These are phyloP conservation scores for Plusia festucae DNA, from an alignment of 2,888 invertebrate genomes.

Conservation along the genomic window DNA sequence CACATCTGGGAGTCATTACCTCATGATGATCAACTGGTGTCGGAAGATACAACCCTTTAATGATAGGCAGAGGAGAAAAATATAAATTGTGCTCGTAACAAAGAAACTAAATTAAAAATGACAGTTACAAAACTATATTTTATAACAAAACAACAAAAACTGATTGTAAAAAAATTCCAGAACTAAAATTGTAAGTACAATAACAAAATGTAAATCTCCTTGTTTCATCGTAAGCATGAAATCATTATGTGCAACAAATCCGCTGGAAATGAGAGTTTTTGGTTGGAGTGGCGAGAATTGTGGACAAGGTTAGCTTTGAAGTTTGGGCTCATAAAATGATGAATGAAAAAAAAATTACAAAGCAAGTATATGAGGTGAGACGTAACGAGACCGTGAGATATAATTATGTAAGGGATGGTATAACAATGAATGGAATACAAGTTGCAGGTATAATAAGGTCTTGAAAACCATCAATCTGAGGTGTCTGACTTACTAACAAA, in stretches of 20 bases:
- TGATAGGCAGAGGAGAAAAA: too few species aligned
- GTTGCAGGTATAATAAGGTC: background rate
- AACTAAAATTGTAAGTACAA: too few species aligned
- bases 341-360: background rate
- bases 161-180: too few species aligned
- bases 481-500: background rate
- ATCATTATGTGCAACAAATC: conserved; percentile 2
- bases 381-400: background rate
- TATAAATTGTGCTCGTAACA: too few species aligned
- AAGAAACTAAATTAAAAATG: too few species aligned
- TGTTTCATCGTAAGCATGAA: background rate
- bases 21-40: too few species aligned
- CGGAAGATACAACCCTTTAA: too few species aligned
- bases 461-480: background rate
- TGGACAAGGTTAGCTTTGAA: conserved; percentile 4
- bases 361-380: background rate
- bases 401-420: background rate
- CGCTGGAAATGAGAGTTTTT: background rate
- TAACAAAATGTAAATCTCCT: background rate
- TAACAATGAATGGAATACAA: background rate
- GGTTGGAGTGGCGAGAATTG: background rate
- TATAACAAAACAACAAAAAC: too few species aligned
- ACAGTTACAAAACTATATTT: too few species aligned
- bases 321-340: background rate
- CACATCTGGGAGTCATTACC: too few species aligned